These are phyloP conservation scores for Aegotheles bennettii DNA, from an alignment of 2,113 vertebrate species.

Conservation along the genomic window DNA sequence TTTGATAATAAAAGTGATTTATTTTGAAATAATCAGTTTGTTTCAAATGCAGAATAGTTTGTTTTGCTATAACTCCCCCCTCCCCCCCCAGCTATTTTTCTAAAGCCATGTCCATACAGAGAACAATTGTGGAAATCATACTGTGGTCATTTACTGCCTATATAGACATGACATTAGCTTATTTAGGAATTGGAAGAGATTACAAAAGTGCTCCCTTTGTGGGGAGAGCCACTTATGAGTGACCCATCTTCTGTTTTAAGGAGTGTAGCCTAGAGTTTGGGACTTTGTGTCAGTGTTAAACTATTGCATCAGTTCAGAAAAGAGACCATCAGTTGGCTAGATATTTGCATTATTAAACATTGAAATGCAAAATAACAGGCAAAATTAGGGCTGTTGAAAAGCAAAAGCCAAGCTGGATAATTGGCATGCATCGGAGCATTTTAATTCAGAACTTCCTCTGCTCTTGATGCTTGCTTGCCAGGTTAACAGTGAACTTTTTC, in stretches of 20 bases:
- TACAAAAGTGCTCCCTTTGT: background rate
- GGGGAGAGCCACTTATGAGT: background rate
- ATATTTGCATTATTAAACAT: background rate
- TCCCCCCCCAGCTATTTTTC: background rate
- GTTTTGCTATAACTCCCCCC: background rate
- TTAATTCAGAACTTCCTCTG: background rate
- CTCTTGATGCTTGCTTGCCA: background rate
- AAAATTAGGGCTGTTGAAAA: background rate
- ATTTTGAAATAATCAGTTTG: background rate
- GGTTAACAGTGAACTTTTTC: background rate
- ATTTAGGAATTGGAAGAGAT: background rate
- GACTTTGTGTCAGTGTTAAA: background rate
- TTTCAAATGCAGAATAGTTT: background rate
- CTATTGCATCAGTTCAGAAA: background rate
- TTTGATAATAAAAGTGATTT: background rate
- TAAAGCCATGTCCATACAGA: background rate
- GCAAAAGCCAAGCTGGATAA: background rate
- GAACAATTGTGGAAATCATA: background rate
- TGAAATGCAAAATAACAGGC: background rate
- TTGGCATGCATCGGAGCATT: background rate
- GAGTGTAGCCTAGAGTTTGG: background rate
- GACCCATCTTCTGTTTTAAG: background rate
- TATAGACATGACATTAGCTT: background rate
- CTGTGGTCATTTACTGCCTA: background rate
- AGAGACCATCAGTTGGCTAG: background rate